phyloP scores from a whole-genome alignment of 2,797 vertebrate species.

The Clarias pachynema region DNA sequence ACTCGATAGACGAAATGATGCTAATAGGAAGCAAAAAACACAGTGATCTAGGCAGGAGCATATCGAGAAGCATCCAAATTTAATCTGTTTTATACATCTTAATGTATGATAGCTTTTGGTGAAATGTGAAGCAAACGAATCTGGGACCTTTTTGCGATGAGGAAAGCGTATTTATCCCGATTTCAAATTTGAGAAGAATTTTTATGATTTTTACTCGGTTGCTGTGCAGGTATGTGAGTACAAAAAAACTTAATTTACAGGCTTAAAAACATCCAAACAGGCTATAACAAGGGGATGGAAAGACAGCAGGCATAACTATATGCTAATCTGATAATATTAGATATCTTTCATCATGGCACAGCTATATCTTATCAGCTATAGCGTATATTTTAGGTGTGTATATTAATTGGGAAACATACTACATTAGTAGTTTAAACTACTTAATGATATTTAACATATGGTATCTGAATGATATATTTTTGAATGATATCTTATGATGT shows the following conservation, averaged over 20 bases:
- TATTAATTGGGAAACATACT: neutral
- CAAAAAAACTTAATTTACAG: neutral
- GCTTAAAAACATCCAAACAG: neutral
- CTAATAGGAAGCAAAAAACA: slow-evolving; percentile 77
- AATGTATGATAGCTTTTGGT: neutral
- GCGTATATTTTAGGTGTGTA: neutral
- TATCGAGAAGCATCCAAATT: neutral
- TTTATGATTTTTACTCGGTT: neutral
- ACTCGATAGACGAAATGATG: slow-evolving; percentile 85
- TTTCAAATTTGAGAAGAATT: neutral
- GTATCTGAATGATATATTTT: too few relatives aligned
- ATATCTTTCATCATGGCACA: neutral
- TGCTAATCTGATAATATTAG: neutral
- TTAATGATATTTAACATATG: neutral
- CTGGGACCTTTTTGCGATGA: neutral
- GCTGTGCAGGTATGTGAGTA: slow-evolving; percentile 26
- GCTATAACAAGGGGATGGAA: too few relatives aligned
- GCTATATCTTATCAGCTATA: neutral
- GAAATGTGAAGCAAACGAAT: neutral
- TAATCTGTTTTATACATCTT: neutral
- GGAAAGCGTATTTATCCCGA: neutral
- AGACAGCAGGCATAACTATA: neutral
- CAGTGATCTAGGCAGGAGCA: slow-evolving; percentile 15
- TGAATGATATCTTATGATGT: neutral
- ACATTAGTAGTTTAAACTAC: neutral